phyloP scores from a whole-genome alignment of 2,797 vertebrate species.

The Tokudaia tokunoshimensis region DNA sequence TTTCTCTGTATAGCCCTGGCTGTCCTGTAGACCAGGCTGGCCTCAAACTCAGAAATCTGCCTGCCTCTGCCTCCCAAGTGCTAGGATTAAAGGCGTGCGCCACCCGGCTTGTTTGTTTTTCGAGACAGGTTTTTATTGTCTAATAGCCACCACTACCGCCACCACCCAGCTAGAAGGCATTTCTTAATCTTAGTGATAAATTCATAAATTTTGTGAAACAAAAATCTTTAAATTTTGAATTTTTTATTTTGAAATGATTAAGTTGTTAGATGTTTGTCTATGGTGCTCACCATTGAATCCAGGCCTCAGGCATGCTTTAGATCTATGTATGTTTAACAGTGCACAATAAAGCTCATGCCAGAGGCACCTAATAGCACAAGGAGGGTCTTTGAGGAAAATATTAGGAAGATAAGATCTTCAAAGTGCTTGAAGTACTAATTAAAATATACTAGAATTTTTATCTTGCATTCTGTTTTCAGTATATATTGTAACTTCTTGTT shows the following conservation, averaged over 20 bases:
- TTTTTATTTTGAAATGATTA: slow-evolving; percentile 56
- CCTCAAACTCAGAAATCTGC: too few relatives aligned
- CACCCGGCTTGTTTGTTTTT: not conserved
- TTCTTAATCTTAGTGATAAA: slow-evolving; percentile 8
- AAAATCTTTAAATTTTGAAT: slow-evolving; percentile 34
- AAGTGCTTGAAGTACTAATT: slow-evolving; percentile 34
- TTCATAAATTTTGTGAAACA: slow-evolving; percentile 28
- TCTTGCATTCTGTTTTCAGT: slow-evolving; percentile 20
- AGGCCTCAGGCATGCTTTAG: not conserved
- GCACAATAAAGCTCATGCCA: slow-evolving; percentile 28
- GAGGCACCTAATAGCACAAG: not conserved
- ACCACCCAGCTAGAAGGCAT: not conserved
- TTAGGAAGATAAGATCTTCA: not conserved
- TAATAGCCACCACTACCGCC: not conserved
- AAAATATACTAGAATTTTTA: slow-evolving; percentile 4
- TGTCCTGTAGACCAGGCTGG: too few relatives aligned
- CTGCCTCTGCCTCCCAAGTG: too few relatives aligned
- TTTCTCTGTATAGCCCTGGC: too few relatives aligned
- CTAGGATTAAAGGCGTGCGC: too few relatives aligned
- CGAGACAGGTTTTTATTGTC: not conserved
- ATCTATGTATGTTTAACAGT: not conserved
- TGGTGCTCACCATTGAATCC: not conserved
- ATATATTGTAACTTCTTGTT: slow-evolving; percentile 31
- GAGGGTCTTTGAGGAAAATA: not conserved
- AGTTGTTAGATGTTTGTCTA: not conserved